Percentiles rank a stretch among this genome's conserved stretches.
phyloP scores from a whole-genome alignment of 2,888 invertebrate species.

The Agriopis marginaria region DNA sequence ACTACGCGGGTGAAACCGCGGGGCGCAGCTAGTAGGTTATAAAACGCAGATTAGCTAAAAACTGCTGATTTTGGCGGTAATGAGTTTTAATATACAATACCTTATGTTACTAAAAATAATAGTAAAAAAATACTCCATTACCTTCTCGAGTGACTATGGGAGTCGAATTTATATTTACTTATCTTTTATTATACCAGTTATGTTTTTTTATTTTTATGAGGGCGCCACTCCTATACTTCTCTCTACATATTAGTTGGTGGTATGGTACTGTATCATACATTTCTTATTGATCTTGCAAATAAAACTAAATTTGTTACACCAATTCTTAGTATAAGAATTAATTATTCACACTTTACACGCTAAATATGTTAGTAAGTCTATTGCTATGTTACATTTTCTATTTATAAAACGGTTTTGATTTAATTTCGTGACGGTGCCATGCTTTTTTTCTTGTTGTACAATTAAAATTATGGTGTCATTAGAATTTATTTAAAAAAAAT shows the following conservation, averaged over 20 bases:
- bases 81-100: too few species aligned
- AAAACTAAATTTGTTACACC: not conserved
- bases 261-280: not conserved
- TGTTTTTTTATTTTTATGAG: too few species aligned
- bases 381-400: conserved; percentile 10
- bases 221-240: not conserved
- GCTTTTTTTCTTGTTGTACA: conserved; percentile 33
- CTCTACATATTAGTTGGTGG: not conserved
- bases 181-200: too few species aligned
- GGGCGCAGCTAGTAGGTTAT: too few species aligned
- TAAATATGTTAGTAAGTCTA: conserved; percentile 20
- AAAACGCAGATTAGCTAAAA: too few species aligned
- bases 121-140: too few species aligned
- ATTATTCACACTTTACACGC: not conserved
- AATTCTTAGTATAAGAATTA: conserved; percentile 1
- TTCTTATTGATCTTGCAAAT: conserved; percentile 1
- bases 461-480: conserved; percentile 20
- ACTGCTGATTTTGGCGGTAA: too few species aligned
- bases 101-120: too few species aligned
- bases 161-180: too few species aligned
- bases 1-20: too few species aligned
- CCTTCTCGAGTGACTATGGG: too few species aligned
- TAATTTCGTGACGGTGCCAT: conserved; percentile 36
- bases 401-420: not conserved
- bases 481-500: conserved; percentile 34